Base-by-base conservation (phyloP, 2,888 invertebrate species). In the Apeira syringaria region DNA sequence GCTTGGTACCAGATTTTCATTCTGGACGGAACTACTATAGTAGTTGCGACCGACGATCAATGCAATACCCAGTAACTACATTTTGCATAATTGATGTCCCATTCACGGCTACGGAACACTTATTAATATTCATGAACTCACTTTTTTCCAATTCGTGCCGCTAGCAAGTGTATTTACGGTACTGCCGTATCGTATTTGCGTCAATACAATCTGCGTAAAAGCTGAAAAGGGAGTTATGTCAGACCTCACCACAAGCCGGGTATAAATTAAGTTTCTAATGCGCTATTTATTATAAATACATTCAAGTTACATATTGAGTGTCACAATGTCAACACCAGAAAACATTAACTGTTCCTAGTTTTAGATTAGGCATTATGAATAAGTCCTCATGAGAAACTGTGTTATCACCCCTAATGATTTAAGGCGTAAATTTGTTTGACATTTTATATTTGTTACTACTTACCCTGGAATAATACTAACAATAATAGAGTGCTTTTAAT, bases 121-220 rank as follows among this genome's bases (percentile, higher is more conserved):
- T 86, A 83, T 87, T 87, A 80, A 87, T 87, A 88, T 88, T 87
- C 86, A 88, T 88, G 86, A 85, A 82, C 80, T 85, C 71, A 77
- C 76, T 78, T 81, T 78, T 80, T 84, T 86, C 85, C 84, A 86
- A 87, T 86, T 86, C 80, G 79, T 69, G 68, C 74, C 70, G 67
- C 70, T 66, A 73, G 78, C 65, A 77, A 79, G 72, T 79, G 71
- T 86, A 79, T 88, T 85, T 84, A 83, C 79, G 72, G 72, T 73
- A 77, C 74, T 68, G 74, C 68, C 59, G 62, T 64, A 68, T 72
- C 70, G 76, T 74, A 81, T 84, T 85, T 78, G 76, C 68, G 59
- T 71, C 78, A 78, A 81, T 79, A 78, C 79, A 84, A 83, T 83
- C 76, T 77, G 72, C 74, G 75, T 81, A 73, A 83, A 81, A 79